Percentiles rank a stretch among this genome's conserved stretches.
phyloP scores from a whole-genome alignment of 2,113 vertebrate species.

The Lepisosteus osseus region DNA sequence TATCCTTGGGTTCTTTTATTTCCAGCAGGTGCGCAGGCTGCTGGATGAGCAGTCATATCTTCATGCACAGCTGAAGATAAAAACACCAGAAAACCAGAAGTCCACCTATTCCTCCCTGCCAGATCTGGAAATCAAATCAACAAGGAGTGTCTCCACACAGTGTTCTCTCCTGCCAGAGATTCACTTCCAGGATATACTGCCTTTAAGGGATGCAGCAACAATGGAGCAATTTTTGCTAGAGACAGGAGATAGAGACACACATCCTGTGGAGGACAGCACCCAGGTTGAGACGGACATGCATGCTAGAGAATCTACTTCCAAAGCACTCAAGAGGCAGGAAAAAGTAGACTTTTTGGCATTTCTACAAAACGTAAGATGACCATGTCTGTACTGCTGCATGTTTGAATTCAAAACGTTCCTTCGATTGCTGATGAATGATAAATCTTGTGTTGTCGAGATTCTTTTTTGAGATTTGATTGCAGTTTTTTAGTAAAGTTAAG shows the following conservation, averaged over 20 bases:
- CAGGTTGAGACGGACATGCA: not conserved
- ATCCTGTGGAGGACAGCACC: not conserved
- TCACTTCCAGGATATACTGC: not conserved
- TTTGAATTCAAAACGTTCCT: not conserved
- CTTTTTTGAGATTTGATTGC: no score
- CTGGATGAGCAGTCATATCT: constrained; percentile 44
- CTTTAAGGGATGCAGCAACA: not conserved
- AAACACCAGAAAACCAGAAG: not conserved
- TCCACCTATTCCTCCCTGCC: not conserved
- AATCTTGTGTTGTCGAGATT: no score
- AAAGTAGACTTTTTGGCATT: constrained; percentile 37
- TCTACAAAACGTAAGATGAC: constrained; percentile 28
- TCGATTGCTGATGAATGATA: no score
- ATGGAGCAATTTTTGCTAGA: not conserved
- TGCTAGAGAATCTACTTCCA: not conserved
- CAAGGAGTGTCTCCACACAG: constrained; percentile 6
- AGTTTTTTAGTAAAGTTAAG: no score
- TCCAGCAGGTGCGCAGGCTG: constrained; percentile 56
- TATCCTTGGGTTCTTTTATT: no score
- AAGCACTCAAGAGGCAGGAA: not conserved
- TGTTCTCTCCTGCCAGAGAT: not conserved
- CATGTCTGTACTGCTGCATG: no score
- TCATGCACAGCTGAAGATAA: constrained; percentile 28
- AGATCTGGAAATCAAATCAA: not conserved
- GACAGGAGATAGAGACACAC: not conserved